Percentiles rank a stretch among this genome's conserved stretches.
Evolutionary conservation across 2,113 vertebrate genomes (phyloP).

Genomic region (Calidris pugnax): DNA sequence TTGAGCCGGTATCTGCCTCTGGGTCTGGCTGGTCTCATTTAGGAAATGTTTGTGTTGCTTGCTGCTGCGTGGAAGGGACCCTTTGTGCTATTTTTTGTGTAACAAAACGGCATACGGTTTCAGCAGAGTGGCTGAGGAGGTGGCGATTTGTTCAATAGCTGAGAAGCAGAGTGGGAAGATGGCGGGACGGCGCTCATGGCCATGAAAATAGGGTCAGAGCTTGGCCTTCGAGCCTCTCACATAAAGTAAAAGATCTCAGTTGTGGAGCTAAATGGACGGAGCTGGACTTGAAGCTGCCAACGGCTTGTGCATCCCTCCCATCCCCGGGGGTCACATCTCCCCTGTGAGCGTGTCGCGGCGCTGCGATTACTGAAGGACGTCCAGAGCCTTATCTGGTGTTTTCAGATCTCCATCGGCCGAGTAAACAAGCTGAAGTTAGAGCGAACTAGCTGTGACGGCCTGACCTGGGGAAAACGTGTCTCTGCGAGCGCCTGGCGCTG

Average conservation of each 20-base stretch:
- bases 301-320: background rate
- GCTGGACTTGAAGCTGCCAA: background rate
- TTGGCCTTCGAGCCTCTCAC: background rate
- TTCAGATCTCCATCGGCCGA: background rate
- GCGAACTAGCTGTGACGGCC: background rate
- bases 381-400: background rate
- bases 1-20: background rate
- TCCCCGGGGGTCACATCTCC: accelerated
- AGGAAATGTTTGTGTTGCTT: conserved; percentile 26
- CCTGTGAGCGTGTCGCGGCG: background rate
- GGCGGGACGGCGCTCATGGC: background rate
- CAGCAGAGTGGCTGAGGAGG: background rate
- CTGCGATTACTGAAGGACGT: background rate
- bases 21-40: conserved; percentile 36
- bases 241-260: background rate
- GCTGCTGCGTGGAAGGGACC: background rate
- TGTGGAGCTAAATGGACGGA: background rate
- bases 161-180: background rate
- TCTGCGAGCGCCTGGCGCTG: background rate
- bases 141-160: accelerated
- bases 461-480: background rate
- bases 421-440: background rate
- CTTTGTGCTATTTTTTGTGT: background rate
- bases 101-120: background rate
- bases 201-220: background rate